Evolutionary conservation across 2,888 invertebrate genomes (phyloP).

Genomic region (Chironomus tentans): DNA sequence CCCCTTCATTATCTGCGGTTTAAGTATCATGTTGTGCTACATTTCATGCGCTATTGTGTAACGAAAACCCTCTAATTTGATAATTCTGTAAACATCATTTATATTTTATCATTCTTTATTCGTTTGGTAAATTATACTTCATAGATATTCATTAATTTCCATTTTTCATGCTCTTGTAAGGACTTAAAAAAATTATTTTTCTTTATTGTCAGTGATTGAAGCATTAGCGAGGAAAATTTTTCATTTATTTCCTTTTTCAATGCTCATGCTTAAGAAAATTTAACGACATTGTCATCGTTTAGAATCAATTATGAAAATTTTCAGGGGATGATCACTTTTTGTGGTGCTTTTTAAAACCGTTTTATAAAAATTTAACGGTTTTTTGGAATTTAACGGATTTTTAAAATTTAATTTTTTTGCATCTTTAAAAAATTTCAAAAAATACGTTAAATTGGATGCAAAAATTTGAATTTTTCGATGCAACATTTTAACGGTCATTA

Average conservation of each 20-base stretch:
- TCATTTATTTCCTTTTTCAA: not conserved
- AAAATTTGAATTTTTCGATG: too few relatives aligned
- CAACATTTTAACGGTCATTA: too few relatives aligned
- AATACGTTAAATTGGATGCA: too few relatives aligned
- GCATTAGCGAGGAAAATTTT: constrained; percentile 16
- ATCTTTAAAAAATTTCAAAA: too few relatives aligned
- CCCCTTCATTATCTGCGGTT: not conserved
- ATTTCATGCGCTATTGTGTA: not conserved
- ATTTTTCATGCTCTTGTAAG: not conserved
- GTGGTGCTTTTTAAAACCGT: too few relatives aligned
- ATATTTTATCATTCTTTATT: constrained; percentile 8
- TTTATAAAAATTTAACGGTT: too few relatives aligned
- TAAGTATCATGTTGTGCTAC: not conserved
- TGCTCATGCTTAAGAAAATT: not conserved
- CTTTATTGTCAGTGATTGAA: constrained; percentile 15
- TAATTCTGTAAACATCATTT: constrained; percentile 25
- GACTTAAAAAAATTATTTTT: not conserved
- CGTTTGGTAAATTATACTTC: constrained; percentile 4
- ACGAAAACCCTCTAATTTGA: constrained; percentile 22
- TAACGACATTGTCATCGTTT: constrained; percentile 24
- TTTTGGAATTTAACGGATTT: too few relatives aligned
- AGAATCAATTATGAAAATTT: constrained; percentile 18
- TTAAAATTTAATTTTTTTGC: too few relatives aligned
- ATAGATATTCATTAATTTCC: constrained; percentile 1
- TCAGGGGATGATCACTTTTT: not conserved